phyloP scores from a whole-genome alignment of 2,113 vertebrate genomes.

The Noctilio leporinus region DNA sequence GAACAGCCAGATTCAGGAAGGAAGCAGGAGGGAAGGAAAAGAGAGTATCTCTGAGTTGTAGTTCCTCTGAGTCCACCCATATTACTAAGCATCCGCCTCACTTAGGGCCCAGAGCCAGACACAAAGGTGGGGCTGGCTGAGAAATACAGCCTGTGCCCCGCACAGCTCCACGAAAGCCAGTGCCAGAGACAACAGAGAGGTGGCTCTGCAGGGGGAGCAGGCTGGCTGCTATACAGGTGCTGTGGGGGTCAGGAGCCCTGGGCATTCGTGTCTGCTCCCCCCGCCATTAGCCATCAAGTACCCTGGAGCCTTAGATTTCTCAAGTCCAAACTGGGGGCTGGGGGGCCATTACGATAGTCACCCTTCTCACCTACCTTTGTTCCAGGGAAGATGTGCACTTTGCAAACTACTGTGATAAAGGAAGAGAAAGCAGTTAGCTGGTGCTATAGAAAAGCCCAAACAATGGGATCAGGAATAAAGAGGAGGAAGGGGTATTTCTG shows the following conservation, averaged over 20 bases:
- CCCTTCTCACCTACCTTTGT: neutral
- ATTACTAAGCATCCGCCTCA: neutral
- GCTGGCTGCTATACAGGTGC: neutral
- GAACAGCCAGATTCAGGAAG: neutral
- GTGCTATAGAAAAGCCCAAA: neutral
- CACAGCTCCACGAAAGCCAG: neutral
- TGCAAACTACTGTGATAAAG: neutral
- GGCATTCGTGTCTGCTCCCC: rapidly evolving
- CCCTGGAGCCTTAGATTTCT: neutral
- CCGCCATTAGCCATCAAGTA: neutral
- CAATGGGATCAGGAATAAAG: neutral
- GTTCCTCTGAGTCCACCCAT: neutral
- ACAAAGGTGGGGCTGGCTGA: neutral
- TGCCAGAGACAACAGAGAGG: neutral
- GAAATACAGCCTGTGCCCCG: neutral
- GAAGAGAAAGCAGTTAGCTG: neutral
- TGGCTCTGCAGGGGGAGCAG: neutral
- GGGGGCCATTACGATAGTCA: neutral
- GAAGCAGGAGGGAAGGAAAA: neutral
- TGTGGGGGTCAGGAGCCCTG: neutral
- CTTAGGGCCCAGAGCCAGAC: neutral
- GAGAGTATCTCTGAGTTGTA: neutral
- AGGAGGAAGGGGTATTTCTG: neutral
- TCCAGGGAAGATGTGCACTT: neutral
- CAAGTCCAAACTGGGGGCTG: neutral